These are phyloP conservation scores for Catostylus mosaicus DNA, from an alignment of 30 jellyfish, hydroid and myxozoan species.

Conservation along the genomic window DNA sequence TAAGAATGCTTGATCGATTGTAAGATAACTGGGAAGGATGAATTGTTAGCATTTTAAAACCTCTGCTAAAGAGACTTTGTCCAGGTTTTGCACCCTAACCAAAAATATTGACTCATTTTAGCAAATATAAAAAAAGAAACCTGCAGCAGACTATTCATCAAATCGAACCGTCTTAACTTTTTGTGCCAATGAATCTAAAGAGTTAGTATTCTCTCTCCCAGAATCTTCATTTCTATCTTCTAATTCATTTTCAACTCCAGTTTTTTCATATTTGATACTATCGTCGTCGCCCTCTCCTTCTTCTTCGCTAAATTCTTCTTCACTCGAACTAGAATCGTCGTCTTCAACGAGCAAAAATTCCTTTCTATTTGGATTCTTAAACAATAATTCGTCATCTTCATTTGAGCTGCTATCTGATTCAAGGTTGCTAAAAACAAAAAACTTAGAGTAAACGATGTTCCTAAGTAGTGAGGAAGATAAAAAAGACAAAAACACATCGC, in stretches of 20 bases:
- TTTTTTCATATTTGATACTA: neutral
- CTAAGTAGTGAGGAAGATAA: too few relatives aligned
- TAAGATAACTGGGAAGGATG: too few relatives aligned
- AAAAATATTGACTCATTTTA: too few relatives aligned
- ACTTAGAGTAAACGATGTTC: too few relatives aligned
- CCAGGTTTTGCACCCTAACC: too few relatives aligned
- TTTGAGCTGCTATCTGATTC: constrained; percentile 26
- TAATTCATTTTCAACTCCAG: neutral
- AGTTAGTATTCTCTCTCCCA: neutral
- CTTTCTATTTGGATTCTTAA: constrained; percentile 73
- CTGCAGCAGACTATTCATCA: neutral
- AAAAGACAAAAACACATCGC: too few relatives aligned
- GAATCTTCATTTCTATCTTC: neutral
- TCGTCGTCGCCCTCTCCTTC: constrained; percentile 20
- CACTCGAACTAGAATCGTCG: constrained; percentile 23
- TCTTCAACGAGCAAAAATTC: constrained; percentile 51
- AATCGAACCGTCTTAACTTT: neutral
- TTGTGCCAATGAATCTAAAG: neutral
- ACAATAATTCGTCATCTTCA: constrained; percentile 52
- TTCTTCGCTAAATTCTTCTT: constrained; percentile 32
- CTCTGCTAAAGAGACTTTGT: too few relatives aligned
- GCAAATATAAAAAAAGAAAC: too few relatives aligned
- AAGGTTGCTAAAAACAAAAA: constrained; percentile 13
- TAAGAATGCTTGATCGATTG: too few relatives aligned
- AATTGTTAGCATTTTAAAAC: too few relatives aligned